phyloP scores from a whole-genome alignment of 2,113 vertebrate species.

The Rhinopomastus cyanomelas region DNA sequence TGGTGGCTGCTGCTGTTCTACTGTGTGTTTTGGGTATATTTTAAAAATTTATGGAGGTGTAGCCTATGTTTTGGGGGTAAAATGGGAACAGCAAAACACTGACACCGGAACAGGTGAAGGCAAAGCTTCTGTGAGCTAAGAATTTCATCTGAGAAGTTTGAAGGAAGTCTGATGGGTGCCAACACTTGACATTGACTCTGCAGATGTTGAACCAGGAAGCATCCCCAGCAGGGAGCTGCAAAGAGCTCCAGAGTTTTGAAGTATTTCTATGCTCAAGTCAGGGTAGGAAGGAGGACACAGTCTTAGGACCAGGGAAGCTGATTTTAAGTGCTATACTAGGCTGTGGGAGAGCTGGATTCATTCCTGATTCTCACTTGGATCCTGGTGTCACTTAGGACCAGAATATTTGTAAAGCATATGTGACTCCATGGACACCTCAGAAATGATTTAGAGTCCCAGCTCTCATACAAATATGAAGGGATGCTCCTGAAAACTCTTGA shows the following conservation, averaged over 20 bases:
- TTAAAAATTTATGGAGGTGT: background rate
- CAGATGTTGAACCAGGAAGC: background rate
- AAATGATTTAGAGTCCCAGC: background rate
- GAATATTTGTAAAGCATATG: background rate
- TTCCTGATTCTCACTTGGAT: background rate
- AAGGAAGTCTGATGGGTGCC: background rate
- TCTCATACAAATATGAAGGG: background rate
- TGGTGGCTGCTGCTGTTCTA: constrained; percentile 4
- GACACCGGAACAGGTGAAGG: background rate
- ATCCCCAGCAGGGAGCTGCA: background rate
- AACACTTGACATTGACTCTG: background rate
- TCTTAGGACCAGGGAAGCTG: background rate
- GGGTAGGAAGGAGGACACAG: background rate
- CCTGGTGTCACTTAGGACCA: background rate
- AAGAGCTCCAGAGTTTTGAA: background rate
- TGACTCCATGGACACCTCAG: background rate
- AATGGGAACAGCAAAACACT: background rate
- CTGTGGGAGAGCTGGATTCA: background rate
- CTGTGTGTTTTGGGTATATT: background rate
- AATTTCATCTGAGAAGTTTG: background rate
- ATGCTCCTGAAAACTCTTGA: background rate
- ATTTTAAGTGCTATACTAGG: background rate
- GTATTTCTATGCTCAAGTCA: background rate
- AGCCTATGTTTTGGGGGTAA: background rate
- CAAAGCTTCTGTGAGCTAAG: background rate